Percentiles rank a stretch among this genome's conserved stretches.
These are phyloP conservation scores for Atlantisia rogersi DNA, from an alignment of 2,113 vertebrate genomes.

Conservation along the genomic window DNA sequence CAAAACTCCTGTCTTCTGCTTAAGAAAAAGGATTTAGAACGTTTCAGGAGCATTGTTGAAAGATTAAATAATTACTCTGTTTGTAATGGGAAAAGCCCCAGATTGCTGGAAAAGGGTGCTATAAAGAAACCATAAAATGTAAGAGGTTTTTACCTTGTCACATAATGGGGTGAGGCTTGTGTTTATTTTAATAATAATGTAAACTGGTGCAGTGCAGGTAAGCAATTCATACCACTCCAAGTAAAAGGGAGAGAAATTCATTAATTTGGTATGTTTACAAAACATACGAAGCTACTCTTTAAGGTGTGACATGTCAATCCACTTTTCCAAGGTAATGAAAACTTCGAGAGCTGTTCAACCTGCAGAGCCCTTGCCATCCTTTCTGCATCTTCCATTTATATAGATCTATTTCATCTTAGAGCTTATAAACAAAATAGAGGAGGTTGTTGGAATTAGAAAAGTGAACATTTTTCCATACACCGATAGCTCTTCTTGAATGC, in stretches of 20 bases:
- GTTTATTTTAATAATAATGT: background rate
- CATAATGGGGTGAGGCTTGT: background rate
- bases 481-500: background rate
- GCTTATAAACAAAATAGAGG: background rate
- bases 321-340: background rate
- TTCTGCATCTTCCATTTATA: background rate
- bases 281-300: background rate
- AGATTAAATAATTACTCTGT: slow-evolving; percentile 11
- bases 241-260: background rate
- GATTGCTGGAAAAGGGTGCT: background rate
- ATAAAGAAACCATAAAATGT: background rate
- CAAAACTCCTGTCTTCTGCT: background rate
- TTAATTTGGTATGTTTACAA: background rate
- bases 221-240: accelerated
- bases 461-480: background rate
- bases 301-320: background rate
- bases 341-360: background rate
- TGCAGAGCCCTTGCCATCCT: background rate
- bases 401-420: background rate
- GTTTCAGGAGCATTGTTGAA: slow-evolving; percentile 27
- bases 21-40: background rate
- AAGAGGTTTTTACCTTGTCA: background rate
- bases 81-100: background rate
- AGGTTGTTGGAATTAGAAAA: background rate
- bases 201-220: background rate